These are phyloP conservation scores for Malurus splendens DNA, from an alignment of 2,797 vertebrate genomes.

Conservation along the genomic window DNA sequence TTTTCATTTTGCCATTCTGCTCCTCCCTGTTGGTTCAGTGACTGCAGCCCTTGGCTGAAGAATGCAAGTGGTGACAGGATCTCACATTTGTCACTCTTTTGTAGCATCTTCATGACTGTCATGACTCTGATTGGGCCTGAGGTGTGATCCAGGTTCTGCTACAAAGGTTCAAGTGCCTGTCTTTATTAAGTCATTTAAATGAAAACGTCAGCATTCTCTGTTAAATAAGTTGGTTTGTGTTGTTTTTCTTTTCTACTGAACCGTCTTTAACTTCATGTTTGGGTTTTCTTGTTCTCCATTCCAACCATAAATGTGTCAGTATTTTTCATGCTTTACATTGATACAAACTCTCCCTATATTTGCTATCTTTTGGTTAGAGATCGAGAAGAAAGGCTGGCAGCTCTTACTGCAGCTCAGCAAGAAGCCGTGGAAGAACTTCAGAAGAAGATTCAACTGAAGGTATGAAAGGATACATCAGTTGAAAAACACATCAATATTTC, in stretches of 20 bases:
- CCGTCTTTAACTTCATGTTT: background rate
- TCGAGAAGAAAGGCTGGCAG: conserved; percentile 92
- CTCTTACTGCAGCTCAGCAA: conserved; percentile 95
- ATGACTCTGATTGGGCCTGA: background rate
- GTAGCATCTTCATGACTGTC: rapidly evolving
- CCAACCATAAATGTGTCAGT: background rate
- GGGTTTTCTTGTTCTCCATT: background rate
- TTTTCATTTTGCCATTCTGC: rapidly evolving
- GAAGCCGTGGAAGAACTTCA: conserved; percentile 98
- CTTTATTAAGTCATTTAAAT: background rate
- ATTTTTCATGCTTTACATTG: background rate
- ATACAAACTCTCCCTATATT: background rate
- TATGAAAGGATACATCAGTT: conserved; percentile 7
- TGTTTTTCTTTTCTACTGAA: background rate
- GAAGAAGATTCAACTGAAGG: conserved; percentile 99
- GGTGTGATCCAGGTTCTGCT: background rate
- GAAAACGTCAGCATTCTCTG: background rate
- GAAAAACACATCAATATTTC: background rate
- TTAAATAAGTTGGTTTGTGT: background rate
- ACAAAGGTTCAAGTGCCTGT: background rate
- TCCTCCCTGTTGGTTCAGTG: background rate
- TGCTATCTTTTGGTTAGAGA: conserved; percentile 72
- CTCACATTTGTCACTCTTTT: background rate
- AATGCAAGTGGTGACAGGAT: background rate
- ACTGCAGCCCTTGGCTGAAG: background rate